phyloP scores from a whole-genome alignment of 2,888 invertebrate species.

The Helicoverpa assulta region DNA sequence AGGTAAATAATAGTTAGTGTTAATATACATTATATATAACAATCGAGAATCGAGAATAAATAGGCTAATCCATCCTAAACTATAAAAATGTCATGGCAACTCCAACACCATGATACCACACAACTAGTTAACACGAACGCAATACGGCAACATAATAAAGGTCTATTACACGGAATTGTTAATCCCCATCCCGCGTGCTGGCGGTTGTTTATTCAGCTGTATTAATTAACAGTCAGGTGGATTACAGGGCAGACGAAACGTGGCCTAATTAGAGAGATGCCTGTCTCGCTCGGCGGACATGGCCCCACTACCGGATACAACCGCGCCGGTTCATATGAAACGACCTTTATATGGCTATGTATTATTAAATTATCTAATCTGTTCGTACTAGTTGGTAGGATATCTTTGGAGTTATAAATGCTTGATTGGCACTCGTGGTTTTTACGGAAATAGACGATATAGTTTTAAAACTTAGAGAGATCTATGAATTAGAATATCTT shows the following conservation, averaged over 20 bases:
- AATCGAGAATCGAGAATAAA: background rate
- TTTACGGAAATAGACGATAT: background rate
- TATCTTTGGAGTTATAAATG: constrained; percentile 30
- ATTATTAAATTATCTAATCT: constrained; percentile 54
- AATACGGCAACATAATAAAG: constrained; percentile 56
- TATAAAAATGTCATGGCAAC: constrained; percentile 11
- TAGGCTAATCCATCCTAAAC: too few species aligned
- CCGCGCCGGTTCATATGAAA: constrained; percentile 32
- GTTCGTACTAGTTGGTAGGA: constrained; percentile 16
- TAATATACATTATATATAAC: background rate
- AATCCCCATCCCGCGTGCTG: constrained; percentile 61
- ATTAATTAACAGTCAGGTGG: constrained; percentile 75
- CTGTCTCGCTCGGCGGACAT: constrained; percentile 59
- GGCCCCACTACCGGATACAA: constrained; percentile 48
- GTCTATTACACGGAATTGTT: constrained; percentile 65
- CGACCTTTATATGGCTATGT: constrained; percentile 39
- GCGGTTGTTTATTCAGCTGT: constrained; percentile 73
- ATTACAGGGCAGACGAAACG: constrained; percentile 74
- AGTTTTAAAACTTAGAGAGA: background rate
- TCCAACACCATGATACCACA: constrained; percentile 26
- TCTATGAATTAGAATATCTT: background rate
- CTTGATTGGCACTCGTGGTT: constrained; percentile 25
- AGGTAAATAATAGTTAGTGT: too few species aligned
- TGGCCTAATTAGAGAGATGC: constrained; percentile 75
- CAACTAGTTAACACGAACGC: constrained; percentile 52